A percentile compares a stretch with the other conserved stretches of the same genome.
Conservation (phyloP, 2,797 vertebrate species). For the Vipera latastei region DNA sequence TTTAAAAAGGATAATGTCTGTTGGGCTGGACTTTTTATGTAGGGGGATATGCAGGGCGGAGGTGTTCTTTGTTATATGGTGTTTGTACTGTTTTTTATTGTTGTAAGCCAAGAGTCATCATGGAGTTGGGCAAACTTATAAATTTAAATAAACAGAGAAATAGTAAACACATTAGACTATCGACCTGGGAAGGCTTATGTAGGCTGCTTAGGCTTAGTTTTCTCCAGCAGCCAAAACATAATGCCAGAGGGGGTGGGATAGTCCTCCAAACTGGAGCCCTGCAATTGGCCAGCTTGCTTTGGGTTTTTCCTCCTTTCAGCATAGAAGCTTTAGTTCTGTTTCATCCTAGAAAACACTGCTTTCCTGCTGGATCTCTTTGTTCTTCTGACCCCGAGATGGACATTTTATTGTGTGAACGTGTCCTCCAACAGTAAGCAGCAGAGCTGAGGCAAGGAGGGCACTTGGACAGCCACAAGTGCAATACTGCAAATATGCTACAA, state of each 20-base stretch:
- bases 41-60: neutral
- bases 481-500: neutral
- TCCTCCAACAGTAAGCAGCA: neutral
- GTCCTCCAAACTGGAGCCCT: neutral
- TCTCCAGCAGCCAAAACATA: neutral
- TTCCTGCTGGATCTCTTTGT: neutral
- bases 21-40: neutral
- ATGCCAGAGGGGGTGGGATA: neutral
- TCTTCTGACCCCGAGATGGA: neutral
- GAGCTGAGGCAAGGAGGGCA: neutral
- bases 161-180: neutral
- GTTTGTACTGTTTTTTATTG: neutral
- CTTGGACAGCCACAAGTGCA: neutral
- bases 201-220: neutral
- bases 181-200: neutral
- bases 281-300: neutral
- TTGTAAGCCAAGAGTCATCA: neutral
- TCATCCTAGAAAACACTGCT: neutral
- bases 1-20: neutral
- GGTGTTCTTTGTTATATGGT: neutral
- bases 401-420: neutral
- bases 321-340: neutral
- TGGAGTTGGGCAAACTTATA: neutral
- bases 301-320: neutral
- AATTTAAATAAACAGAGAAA: neutral